A percentile compares a stretch with the other conserved stretches of the same genome.
These are phyloP conservation scores for Antheraea assamensis DNA, from an alignment of 2,888 invertebrate genomes.

Conservation along the genomic window DNA sequence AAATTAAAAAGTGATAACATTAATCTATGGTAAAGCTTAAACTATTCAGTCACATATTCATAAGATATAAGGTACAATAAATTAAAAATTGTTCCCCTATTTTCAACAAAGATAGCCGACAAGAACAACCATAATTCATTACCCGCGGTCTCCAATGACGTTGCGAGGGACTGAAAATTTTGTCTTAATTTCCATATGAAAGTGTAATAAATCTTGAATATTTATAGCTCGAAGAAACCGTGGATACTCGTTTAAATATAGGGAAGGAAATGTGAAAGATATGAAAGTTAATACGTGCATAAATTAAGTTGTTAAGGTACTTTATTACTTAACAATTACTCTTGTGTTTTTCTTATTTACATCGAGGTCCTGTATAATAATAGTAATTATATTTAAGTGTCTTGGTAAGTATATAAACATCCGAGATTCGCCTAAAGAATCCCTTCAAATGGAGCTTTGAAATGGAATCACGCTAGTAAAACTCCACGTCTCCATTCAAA, in stretches of 20 bases:
- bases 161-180: slow-evolving; percentile 17
- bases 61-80: background rate
- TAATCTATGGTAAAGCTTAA: too few relatives aligned
- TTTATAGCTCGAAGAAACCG: slow-evolving; percentile 24
- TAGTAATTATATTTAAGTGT: too few relatives aligned
- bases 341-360: background rate
- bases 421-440: too few relatives aligned
- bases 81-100: background rate
- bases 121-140: slow-evolving; percentile 2
- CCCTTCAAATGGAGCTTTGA: too few relatives aligned
- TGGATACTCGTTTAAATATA: background rate
- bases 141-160: background rate
- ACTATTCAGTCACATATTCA: background rate
- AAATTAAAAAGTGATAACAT: too few relatives aligned
- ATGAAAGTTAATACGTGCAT: background rate
- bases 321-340: background rate
- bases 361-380: too few relatives aligned
- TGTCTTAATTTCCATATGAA: slow-evolving; percentile 31
- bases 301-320: background rate
- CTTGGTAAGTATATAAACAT: too few relatives aligned
- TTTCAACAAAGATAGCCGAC: background rate
- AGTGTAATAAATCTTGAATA: slow-evolving; percentile 34
- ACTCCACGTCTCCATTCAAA: too few relatives aligned
- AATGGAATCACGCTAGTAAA: too few relatives aligned
- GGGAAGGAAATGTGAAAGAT: background rate